Percentiles rank a stretch among this genome's conserved stretches.
Evolutionary conservation across 2,113 vertebrate species (phyloP).

Genomic region (Brachyistius frenatus): DNA sequence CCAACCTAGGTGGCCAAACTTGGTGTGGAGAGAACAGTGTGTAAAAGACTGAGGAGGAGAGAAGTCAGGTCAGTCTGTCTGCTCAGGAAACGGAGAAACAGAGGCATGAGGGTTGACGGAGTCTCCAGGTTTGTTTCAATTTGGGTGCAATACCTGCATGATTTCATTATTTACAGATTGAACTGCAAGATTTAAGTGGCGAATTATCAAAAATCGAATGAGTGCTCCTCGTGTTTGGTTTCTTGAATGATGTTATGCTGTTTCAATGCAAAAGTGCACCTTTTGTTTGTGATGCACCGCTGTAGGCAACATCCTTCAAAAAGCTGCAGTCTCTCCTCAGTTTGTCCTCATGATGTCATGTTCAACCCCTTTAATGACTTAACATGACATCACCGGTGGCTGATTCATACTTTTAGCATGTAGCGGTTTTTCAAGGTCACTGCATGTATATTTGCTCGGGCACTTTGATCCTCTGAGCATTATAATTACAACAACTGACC

Average conservation of each 20-base stretch:
- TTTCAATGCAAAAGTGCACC: neutral
- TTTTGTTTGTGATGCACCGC: neutral
- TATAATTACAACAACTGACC: neutral
- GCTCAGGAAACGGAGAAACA: conserved; percentile 5
- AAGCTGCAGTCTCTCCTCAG: neutral
- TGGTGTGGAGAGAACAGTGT: neutral
- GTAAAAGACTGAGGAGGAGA: neutral
- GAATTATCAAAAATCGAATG: neutral
- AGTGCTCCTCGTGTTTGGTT: neutral
- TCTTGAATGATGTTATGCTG: neutral
- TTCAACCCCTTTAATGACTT: neutral
- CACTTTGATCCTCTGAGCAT: neutral
- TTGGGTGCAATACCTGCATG: conserved; percentile 6
- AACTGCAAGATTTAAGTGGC: neutral
- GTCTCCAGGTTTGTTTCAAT: conserved; percentile 32
- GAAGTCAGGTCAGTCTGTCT: conserved; percentile 15
- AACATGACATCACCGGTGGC: neutral
- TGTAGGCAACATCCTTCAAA: neutral
- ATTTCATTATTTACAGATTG: neutral
- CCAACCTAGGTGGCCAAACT: neutral
- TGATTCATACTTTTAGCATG: neutral
- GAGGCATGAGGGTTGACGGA: conserved; percentile 44
- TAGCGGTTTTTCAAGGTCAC: neutral
- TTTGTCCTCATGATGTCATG: neutral
- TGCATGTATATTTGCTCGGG: neutral